phyloP scores from a whole-genome alignment of 2,888 invertebrate genomes.

The Ophonus ardosiacus region DNA sequence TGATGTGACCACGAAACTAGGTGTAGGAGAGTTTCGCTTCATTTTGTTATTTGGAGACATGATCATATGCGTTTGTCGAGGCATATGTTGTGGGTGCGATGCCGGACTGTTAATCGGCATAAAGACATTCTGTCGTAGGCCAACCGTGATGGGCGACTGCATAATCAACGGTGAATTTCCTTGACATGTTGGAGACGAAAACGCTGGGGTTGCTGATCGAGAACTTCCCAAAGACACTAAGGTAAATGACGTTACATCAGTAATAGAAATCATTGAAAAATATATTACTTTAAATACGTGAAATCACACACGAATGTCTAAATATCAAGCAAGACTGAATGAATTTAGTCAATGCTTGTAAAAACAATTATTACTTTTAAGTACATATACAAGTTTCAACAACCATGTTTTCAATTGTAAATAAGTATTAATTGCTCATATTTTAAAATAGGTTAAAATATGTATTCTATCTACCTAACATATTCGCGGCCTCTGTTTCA shows the following conservation, averaged over 20 bases:
- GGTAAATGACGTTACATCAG: too few species aligned
- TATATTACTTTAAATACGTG: neutral
- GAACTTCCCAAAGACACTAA: slow-evolving; percentile 93
- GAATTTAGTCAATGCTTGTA: too few species aligned
- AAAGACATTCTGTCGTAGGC: slow-evolving; percentile 91
- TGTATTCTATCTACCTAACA: slow-evolving; percentile 83
- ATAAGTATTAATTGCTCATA: too few species aligned
- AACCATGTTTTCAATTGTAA: too few species aligned
- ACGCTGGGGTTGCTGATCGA: slow-evolving; percentile 94
- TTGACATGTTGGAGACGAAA: slow-evolving; percentile 86
- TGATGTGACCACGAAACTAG: slow-evolving; percentile 71
- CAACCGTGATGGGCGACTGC: slow-evolving; percentile 84
- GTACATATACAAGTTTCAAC: too few species aligned
- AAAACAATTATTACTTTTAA: too few species aligned
- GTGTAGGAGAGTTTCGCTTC: slow-evolving; percentile 75
- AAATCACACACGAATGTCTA: too few species aligned
- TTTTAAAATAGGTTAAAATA: too few species aligned
- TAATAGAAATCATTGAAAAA: slow-evolving; percentile 70
- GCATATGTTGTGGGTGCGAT: slow-evolving; percentile 76
- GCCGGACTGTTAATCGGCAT: slow-evolving; percentile 91
- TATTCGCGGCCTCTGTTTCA: slow-evolving; percentile 97
- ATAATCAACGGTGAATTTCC: slow-evolving; percentile 83
- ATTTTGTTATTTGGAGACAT: slow-evolving; percentile 71
- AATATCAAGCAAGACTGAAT: too few species aligned
- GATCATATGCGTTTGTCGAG: slow-evolving; percentile 61